These are phyloP conservation scores for Hyperoplus lanceolatus DNA, from an alignment of 2,797 vertebrate genomes.

Conservation along the genomic window DNA sequence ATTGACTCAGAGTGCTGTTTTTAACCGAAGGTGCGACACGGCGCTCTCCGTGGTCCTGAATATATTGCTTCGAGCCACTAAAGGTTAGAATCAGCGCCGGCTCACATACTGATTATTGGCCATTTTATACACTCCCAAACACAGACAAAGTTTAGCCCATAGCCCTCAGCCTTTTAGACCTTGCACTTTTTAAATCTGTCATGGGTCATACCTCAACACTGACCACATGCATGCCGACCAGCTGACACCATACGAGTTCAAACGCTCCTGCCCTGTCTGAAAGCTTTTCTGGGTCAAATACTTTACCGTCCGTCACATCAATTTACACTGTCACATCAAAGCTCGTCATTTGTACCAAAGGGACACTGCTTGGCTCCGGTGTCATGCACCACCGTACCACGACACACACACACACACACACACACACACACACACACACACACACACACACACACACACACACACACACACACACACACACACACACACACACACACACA, in stretches of 20 bases:
- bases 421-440: conserved; percentile 3
- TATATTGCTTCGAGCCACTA: background rate
- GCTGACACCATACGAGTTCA: conserved; percentile 55
- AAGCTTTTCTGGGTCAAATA: conserved; percentile 80
- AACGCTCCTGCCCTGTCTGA: conserved; percentile 52
- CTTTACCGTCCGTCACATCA: conserved; percentile 75
- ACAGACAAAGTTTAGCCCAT: background rate
- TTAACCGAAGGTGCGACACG: conserved; percentile 22
- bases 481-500: conserved; percentile 23
- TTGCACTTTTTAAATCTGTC: conserved; percentile 20
- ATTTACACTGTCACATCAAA: conserved; percentile 74
- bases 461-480: background rate
- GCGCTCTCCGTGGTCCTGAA: conserved; percentile 62
- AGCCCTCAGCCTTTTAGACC: conserved; percentile 5
- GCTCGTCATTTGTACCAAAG: conserved; percentile 60
- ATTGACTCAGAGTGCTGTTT: conserved; percentile 46
- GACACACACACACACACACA: background rate
- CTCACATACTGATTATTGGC: background rate
- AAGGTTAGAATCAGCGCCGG: conserved; percentile 26
- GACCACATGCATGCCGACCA: conserved; percentile 39
- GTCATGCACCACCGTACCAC: conserved; percentile 42
- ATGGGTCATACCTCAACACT: conserved; percentile 16
- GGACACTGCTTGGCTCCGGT: conserved; percentile 43
- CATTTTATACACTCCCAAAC: conserved; percentile 2
- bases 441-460: conserved; percentile 11